phyloP scores from a whole-genome alignment of 1,140 invertebrate species.

The Philotrypesis tridentata region DNA sequence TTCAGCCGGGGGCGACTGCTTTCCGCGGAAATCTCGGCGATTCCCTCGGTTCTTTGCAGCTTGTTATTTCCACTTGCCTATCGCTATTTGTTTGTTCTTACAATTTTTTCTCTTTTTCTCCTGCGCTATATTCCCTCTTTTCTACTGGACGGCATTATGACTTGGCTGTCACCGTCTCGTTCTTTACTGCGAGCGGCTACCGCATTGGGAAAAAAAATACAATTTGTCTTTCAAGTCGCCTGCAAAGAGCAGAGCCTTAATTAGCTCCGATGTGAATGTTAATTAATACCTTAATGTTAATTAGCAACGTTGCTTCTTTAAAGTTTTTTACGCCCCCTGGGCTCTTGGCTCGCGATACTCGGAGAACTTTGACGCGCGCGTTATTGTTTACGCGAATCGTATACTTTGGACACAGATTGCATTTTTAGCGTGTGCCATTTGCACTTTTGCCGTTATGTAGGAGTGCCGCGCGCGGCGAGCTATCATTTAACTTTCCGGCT shows the following conservation, averaged over 20 bases:
- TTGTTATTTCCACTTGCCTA: not conserved
- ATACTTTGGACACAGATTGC: not conserved
- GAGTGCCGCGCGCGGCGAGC: too few relatives aligned
- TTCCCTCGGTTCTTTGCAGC: not conserved
- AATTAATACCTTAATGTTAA: too few relatives aligned
- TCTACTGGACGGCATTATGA: too few relatives aligned
- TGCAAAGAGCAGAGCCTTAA: not conserved
- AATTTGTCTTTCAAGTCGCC: not conserved
- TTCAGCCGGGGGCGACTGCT: constrained; percentile 30
- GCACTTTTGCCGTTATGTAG: too few relatives aligned
- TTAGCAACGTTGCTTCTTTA: not conserved
- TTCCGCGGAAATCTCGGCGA: not conserved
- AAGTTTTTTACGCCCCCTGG: not conserved
- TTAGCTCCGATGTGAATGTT: not conserved
- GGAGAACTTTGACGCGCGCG: not conserved
- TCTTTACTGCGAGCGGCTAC: too few relatives aligned
- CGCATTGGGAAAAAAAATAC: too few relatives aligned
- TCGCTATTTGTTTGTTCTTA: constrained; percentile 8
- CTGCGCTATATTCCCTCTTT: not conserved
- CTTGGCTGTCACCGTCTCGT: too few relatives aligned
- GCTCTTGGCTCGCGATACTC: not conserved
- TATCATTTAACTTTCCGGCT: too few relatives aligned
- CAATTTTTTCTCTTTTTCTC: not conserved
- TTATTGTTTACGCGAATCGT: not conserved
- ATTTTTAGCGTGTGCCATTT: not conserved